phyloP scores from a whole-genome alignment of 2,113 vertebrate species.

The Fregata magnificens region DNA sequence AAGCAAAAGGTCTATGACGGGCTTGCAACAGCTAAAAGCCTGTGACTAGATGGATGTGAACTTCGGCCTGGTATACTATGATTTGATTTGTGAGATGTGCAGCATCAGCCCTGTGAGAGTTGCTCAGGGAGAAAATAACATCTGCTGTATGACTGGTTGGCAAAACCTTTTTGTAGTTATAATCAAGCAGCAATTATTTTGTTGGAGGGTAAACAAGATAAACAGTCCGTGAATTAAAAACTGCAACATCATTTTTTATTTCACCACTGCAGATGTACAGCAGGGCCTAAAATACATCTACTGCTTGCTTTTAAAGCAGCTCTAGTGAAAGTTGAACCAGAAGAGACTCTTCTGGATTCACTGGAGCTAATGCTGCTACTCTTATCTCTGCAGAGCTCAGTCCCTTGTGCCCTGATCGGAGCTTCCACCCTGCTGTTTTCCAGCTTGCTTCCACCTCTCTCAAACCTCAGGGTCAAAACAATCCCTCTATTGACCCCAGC shows the following conservation, averaged over 20 bases:
- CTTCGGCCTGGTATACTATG: background rate
- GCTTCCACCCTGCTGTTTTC: background rate
- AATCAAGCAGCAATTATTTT: constrained; percentile 65
- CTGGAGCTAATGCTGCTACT: background rate
- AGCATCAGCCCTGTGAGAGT: constrained; percentile 37
- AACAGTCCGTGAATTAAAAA: constrained; percentile 32
- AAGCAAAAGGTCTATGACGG: background rate
- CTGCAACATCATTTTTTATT: background rate
- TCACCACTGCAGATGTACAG: background rate
- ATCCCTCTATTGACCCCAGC: background rate
- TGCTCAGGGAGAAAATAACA: constrained; percentile 50
- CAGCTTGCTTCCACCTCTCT: background rate
- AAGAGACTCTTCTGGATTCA: background rate
- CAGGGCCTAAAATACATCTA: background rate
- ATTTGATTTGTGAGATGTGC: constrained; percentile 47
- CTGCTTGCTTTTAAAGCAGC: background rate
- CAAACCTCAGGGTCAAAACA: background rate
- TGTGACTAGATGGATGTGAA: background rate
- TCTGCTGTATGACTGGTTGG: constrained; percentile 37
- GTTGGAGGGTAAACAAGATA: constrained; percentile 55
- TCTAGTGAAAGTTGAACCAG: background rate
- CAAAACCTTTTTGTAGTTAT: constrained; percentile 59
- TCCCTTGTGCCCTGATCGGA: background rate
- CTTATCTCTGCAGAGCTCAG: background rate
- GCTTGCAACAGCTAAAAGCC: background rate